A percentile compares a stretch with the other conserved stretches of the same genome.
These are phyloP conservation scores for Drosophila trapezifrons DNA, from an alignment of 1,140 invertebrate species.

Conservation along the genomic window DNA sequence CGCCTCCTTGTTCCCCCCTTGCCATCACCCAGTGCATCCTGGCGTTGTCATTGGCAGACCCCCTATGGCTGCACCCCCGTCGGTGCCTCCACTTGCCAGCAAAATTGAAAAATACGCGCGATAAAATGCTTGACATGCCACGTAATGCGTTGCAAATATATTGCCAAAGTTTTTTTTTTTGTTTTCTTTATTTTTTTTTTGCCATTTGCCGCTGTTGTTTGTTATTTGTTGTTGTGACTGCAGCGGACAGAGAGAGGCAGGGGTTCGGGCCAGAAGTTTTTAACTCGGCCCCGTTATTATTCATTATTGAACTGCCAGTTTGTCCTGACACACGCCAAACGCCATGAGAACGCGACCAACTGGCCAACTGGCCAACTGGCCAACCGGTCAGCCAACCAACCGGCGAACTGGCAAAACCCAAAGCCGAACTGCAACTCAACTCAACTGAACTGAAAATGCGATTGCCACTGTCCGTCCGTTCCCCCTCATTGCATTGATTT, in stretches of 20 bases:
- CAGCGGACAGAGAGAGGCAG: conserved; percentile 46
- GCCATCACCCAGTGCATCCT: conserved; percentile 27
- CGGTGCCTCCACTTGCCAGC: conserved; percentile 22
- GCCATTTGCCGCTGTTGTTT: conserved; percentile 29
- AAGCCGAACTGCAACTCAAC: conserved; percentile 24
- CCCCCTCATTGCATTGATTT: conserved; percentile 55
- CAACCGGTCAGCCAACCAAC: no score
- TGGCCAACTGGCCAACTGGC: conserved; percentile 21
- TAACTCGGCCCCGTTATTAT: conserved; percentile 77
- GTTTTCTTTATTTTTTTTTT: no score
- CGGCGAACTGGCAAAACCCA: conserved; percentile 28
- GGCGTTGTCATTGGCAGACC: conserved; percentile 57
- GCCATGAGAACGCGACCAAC: conserved; percentile 53
- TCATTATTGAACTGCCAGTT: conserved; percentile 82
- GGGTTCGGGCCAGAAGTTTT: conserved; percentile 55
- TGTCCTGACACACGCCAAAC: conserved; percentile 75
- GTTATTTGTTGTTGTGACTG: conserved; percentile 68
- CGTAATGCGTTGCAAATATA: conserved; percentile 82
- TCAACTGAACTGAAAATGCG: conserved; percentile 53
- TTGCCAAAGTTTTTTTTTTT: conserved; percentile 77
- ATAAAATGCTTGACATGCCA: conserved; percentile 82
- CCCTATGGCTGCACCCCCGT: conserved; percentile 21
- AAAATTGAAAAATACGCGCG: conserved; percentile 82
- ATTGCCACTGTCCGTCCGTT: conserved; percentile 36
- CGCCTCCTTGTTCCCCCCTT: no score